Percentiles rank a stretch among this genome's conserved stretches.
These are phyloP conservation scores for Drosophila kokeensis DNA, from an alignment of 2,888 invertebrate species.

Conservation along the genomic window DNA sequence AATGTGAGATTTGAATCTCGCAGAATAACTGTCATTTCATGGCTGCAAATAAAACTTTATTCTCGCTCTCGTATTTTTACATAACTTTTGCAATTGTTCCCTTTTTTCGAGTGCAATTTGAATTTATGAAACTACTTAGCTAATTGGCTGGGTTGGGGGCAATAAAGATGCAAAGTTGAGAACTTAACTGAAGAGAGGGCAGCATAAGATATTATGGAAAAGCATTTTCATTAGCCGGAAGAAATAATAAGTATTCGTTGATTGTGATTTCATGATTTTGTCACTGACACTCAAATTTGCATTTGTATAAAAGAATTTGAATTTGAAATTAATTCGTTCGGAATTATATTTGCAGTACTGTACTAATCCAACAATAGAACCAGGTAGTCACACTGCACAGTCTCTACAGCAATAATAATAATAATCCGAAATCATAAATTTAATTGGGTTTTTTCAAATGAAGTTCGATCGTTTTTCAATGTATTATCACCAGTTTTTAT, in stretches of 20 bases:
- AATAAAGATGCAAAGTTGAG: neutral
- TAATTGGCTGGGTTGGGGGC: conserved; percentile 6
- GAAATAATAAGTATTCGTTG: neutral
- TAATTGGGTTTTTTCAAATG: neutral
- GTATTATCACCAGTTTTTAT: neutral
- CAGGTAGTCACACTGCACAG: neutral
- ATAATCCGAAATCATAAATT: neutral
- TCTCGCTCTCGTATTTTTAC: neutral
- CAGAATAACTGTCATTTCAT: neutral
- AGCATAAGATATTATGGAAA: neutral
- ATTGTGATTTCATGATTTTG: neutral
- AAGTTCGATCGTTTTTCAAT: neutral
- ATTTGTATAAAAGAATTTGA: neutral
- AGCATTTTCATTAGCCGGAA: neutral
- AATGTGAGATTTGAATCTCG: neutral
- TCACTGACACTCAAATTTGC: neutral
- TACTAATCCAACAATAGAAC: neutral
- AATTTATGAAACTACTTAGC: conserved; percentile 21
- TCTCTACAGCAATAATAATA: neutral
- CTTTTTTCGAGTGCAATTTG: neutral
- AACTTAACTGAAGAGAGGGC: neutral
- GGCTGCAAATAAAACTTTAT: neutral
- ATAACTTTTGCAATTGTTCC: neutral
- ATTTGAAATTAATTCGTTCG: neutral
- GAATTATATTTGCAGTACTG: neutral